Evolutionary conservation across 1,140 invertebrate genomes (phyloP).

Genomic region (Oreohelix idahoensis): DNA sequence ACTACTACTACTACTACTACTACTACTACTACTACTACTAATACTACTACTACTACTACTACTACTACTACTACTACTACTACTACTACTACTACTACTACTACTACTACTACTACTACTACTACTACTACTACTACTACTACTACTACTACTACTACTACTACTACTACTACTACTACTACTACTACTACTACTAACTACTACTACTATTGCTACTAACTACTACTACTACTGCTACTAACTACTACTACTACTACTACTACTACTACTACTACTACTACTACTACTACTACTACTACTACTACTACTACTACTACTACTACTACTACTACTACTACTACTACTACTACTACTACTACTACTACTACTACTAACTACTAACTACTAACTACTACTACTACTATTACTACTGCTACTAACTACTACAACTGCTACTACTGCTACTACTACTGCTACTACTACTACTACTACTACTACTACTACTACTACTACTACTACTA

Average conservation of each 20-base stretch:
- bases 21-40: too few species aligned
- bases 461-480: conserved; percentile 31
- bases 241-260: too few species aligned
- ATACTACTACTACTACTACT: too few species aligned
- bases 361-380: too few species aligned
- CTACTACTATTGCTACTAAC: too few species aligned
- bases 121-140: conserved; percentile 20
- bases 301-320: conserved; percentile 30
- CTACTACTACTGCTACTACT: conserved; percentile 28
- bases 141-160: conserved; percentile 15
- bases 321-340: conserved; percentile 28
- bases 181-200: too few species aligned
- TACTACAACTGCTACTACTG: conserved; percentile 8
- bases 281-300: conserved; percentile 10
- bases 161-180: conserved; percentile 20
- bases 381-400: too few species aligned
- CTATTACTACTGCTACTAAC: too few species aligned
- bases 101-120: conserved; percentile 22
- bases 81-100: neutral
- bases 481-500: conserved; percentile 34
- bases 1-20: conserved; percentile 32
- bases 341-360: conserved; percentile 24
- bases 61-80: conserved; percentile 17
- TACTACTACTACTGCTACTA: too few species aligned
- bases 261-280: conserved; percentile 22